phyloP scores from a whole-genome alignment of 2,797 vertebrate genomes.

The Poeciliopsis gracilis region DNA sequence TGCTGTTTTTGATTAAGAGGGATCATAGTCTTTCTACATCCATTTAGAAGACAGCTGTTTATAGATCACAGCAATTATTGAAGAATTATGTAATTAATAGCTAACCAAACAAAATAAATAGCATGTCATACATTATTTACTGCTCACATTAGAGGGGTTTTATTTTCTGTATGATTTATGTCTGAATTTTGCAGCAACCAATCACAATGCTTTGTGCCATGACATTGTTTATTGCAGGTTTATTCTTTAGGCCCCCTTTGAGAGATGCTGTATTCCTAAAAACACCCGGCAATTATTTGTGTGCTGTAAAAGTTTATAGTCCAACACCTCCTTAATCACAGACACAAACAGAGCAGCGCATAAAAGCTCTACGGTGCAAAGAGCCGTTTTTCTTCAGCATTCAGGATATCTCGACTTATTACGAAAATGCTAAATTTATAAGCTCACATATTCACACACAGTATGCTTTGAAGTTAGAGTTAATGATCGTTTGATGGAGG shows the following conservation, averaged over 20 bases:
- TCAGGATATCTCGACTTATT: slow-evolving; percentile 42
- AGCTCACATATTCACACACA: slow-evolving; percentile 14
- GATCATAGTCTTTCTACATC: slow-evolving; percentile 9
- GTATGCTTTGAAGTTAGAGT: slow-evolving; percentile 19
- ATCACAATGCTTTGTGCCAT: slow-evolving; percentile 35
- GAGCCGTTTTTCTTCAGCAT: slow-evolving; percentile 48
- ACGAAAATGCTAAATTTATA: slow-evolving; percentile 38
- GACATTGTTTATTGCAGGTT: slow-evolving; percentile 21
- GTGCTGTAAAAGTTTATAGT: slow-evolving; percentile 70
- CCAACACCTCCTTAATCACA: slow-evolving; percentile 67
- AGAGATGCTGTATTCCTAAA: slow-evolving; percentile 55
- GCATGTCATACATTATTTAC: slow-evolving; percentile 13
- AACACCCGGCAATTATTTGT: slow-evolving; percentile 65
- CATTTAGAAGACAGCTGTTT: slow-evolving; percentile 7
- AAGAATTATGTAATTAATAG: slow-evolving; percentile 20
- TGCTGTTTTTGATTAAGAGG: slow-evolving; percentile 6
- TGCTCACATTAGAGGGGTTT: slow-evolving; percentile 20
- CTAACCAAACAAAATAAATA: slow-evolving; percentile 24
- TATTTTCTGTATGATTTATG: slow-evolving; percentile 15
- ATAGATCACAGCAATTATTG: slow-evolving; percentile 11
- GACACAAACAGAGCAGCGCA: slow-evolving; percentile 53
- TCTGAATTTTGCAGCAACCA: slow-evolving; percentile 21
- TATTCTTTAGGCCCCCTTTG: slow-evolving; percentile 42
- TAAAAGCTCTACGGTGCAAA: slow-evolving; percentile 58
- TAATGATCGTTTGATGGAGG: slow-evolving; percentile 19